Percentiles rank a stretch among this genome's conserved stretches.
These are phyloP conservation scores for Nyctibius grandis DNA, from an alignment of 2,797 vertebrate species.

Conservation along the genomic window DNA sequence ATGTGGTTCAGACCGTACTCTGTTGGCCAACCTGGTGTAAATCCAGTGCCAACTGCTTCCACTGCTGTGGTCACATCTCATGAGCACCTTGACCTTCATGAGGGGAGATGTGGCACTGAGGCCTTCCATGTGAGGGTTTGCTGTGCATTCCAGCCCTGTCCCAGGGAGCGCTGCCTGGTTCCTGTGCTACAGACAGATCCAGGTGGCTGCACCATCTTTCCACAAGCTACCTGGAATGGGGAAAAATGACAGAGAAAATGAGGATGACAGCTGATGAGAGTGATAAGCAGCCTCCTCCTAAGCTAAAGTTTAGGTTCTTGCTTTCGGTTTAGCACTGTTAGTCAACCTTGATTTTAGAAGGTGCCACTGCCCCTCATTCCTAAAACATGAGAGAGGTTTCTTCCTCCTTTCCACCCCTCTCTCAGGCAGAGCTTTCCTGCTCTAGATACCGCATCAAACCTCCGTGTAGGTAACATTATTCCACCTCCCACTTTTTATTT, in stretches of 20 bases:
- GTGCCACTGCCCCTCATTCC: not conserved
- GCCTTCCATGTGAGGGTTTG: not conserved
- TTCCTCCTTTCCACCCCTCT: not conserved
- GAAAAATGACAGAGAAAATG: not conserved
- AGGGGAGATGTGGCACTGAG: not conserved
- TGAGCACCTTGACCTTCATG: not conserved
- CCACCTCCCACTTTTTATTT: constrained; percentile 46
- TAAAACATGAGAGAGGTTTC: not conserved
- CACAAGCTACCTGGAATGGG: not conserved
- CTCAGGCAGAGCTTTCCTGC: not conserved
- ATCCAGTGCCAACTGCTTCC: not conserved
- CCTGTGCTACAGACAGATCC: not conserved
- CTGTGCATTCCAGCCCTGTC: not conserved
- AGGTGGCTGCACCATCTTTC: not conserved
- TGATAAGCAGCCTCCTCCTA: not conserved
- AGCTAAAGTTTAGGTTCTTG: not conserved
- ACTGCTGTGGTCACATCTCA: not conserved
- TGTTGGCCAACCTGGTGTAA: not conserved
- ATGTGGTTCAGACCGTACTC: not conserved
- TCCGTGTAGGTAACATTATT: constrained; percentile 20
- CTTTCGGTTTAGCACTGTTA: not conserved
- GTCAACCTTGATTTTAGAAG: not conserved
- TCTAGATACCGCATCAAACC: not conserved
- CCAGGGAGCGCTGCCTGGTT: not conserved
- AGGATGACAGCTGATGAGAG: not conserved